Base-by-base conservation (phyloP, 2,797 vertebrate species). In the Sebastes alutus region DNA sequence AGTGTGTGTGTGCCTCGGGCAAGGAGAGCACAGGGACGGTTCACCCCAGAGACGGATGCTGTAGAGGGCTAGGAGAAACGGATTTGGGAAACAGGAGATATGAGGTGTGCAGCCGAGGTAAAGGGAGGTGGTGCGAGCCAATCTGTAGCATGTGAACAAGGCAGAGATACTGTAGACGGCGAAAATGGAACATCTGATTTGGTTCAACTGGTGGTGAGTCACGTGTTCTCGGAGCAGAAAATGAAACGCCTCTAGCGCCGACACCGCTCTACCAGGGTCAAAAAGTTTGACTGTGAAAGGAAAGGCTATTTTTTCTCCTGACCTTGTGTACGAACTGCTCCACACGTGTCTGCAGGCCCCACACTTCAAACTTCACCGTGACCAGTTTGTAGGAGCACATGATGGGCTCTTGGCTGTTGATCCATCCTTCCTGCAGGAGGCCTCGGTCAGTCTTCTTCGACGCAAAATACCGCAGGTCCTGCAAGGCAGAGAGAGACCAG, bases 321-420 rank as follows among this genome's bases (percentile, higher is more conserved):
- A 97, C 97, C 96, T 97, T 97, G 92, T 97, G 97, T 18, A 97
- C 96, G 7, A 97, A 97, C 80, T 97, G 97, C 78, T 97, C 97
- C 91, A 97, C 97, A 0, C 96, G 94, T 0, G 96, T 97, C 85
- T 97, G 97, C 84, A 97, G 95, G 58, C 96, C 97, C 96, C 97
- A 97, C 72, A 97, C 97, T 88, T 97, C 97, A 71, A 97, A 97
- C 86, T 97, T 96, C 86, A 97, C 96, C 1, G 92, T 95, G 66
- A 97, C 96, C 88, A 97, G 95, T 72, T 97, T 97, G 91, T 97
- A 97, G 75, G 97, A 97, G 90, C 97, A 97, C 97, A 97, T 97
- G 89, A 97, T 92, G 81, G 97, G 96, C 16, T 93, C 74, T 70
- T 87, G 90, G 64, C 59, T 94, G 90, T 90, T 75, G 70, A 94